A percentile compares a stretch with the other conserved stretches of the same genome.
phyloP scores from a whole-genome alignment of 2,113 vertebrate species.

The Nothocercus julius region DNA sequence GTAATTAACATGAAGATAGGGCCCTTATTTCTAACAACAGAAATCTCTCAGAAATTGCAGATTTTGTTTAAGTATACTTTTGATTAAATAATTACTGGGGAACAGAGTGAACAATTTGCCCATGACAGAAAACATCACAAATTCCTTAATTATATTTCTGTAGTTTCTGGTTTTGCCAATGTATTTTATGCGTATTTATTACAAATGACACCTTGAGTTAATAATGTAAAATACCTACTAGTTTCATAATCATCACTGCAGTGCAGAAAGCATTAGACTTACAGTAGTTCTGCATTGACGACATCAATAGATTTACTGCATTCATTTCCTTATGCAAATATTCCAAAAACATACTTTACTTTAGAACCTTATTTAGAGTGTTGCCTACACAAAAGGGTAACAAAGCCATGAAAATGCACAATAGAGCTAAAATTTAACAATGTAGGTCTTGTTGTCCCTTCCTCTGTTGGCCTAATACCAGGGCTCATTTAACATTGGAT shows the following conservation, averaged over 20 bases:
- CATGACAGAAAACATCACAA: constrained; percentile 25
- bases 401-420: background rate
- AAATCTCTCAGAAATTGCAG: constrained; percentile 30
- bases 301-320: constrained; percentile 60
- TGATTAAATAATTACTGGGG: constrained; percentile 60
- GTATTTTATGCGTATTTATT: constrained; percentile 64
- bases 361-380: constrained; percentile 18
- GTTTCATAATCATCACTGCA: constrained; percentile 81
- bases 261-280: constrained; percentile 75
- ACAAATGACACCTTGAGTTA: constrained; percentile 68
- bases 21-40: constrained; percentile 42
- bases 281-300: constrained; percentile 62
- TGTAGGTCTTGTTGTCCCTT: background rate
- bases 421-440: constrained; percentile 3
- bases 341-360: constrained; percentile 19
- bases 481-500: background rate
- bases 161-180: constrained; percentile 41
- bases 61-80: constrained; percentile 44
- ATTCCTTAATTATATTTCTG: constrained; percentile 15
- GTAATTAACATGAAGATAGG: constrained; percentile 64
- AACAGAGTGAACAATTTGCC: constrained; percentile 25
- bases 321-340: constrained; percentile 71
- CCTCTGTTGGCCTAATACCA: background rate
- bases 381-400: background rate
- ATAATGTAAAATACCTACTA: constrained; percentile 75